Conservation (phyloP, 1,140 invertebrate genomes). For the Procambarus virginalis region DNA sequence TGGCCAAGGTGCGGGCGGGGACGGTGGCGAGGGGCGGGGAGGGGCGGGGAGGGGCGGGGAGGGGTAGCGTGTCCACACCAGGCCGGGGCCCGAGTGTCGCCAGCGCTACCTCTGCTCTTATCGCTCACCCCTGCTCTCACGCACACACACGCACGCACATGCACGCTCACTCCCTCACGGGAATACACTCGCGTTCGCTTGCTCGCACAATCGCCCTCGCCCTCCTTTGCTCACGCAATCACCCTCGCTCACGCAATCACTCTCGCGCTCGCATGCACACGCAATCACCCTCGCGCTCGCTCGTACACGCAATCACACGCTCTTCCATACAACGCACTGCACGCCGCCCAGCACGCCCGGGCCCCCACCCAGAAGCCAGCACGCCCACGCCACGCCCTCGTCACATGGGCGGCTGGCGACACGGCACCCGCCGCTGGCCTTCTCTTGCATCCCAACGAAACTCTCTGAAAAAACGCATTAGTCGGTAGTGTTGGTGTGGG, state of each 20-base stretch:
- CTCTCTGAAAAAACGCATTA: conserved; percentile 25
- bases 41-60: conserved; percentile 8
- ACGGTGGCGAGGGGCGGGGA: conserved; percentile 10
- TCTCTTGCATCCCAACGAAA: conserved; percentile 11
- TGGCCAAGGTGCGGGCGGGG: conserved; percentile 8
- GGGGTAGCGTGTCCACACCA: conserved; percentile 36
- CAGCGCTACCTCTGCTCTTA: background rate
- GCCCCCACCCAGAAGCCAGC: background rate
- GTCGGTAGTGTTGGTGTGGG: background rate
- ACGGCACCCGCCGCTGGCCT: background rate
- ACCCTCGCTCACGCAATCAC: background rate
- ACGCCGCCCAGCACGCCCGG: background rate
- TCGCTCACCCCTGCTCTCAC: conserved; percentile 9
- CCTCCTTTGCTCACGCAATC: background rate
- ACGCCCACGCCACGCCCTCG: background rate
- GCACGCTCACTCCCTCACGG: background rate
- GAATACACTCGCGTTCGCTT: background rate
- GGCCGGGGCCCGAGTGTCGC: conserved; percentile 12
- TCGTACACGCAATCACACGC: no score
- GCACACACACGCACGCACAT: background rate
- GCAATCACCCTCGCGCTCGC: background rate
- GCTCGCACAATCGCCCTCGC: background rate
- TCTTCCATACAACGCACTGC: no score
- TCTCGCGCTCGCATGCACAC: background rate
- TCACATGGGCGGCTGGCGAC: background rate